Base-by-base conservation (phyloP, 2,113 vertebrate species). In the Phrynocephalus versicolor region DNA sequence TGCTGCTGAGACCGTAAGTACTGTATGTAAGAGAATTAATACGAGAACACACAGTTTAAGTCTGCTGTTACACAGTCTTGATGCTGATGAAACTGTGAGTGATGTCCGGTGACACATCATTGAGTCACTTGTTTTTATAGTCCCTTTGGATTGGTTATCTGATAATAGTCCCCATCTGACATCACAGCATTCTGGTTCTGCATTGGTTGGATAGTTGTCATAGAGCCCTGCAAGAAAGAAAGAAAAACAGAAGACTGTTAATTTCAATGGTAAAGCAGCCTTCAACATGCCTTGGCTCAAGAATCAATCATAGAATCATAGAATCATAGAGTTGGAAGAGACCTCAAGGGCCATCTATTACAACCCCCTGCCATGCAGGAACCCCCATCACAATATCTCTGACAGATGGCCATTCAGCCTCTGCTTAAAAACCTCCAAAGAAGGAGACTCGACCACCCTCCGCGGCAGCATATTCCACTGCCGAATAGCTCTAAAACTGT, bases 11-110 rank as follows among this genome's bases (percentile, higher is more conserved):
- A 98, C 97, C 92, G 97, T 97, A 95, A 98, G 98, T 92, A 99
- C 98, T 89, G 98, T 98, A 95, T 99, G 99, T 90, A 99, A 96
- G 88, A 99, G 97, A 89, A 99, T 97, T 77, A 99, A 97, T 86
- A 99, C 98, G 83, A 99, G 97, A 90, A 99, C 97, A 94, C 98
- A 99, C 95, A 99, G 97, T 96, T 97, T 99, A 94, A 99, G 98
- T 95, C 98, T 97, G 97, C 98, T 97, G 94, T 96, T 96, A 95
- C 98, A 98, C 96, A 99, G 98, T 97, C 98, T 98, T 94, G 97
- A 96, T 92, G 98, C 98, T 88, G 98, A 97, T 87, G 98, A 98
- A 89, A 96, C 97, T 92, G 98, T 95, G 93, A 97, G 97, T 65
- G 98, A 97, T 87, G 97, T 97, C 94, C 97, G 96, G 93, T 97